Conservation (phyloP, 2,888 invertebrate species). For the Pristionchus arcanus region DNA sequence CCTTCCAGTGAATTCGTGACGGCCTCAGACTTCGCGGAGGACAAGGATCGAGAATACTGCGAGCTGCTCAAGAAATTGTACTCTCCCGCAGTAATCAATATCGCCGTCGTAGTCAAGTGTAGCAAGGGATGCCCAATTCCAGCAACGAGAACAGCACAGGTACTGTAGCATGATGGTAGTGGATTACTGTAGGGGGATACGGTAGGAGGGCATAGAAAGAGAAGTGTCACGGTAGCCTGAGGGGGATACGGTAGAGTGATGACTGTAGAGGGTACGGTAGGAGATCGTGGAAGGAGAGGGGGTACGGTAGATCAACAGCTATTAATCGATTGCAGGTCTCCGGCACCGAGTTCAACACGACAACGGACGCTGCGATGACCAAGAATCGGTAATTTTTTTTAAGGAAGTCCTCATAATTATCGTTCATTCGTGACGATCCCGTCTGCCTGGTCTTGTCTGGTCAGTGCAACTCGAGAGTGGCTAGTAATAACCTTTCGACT, state of each 20-base stretch:
- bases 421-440: background rate
- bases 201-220: too few relatives aligned
- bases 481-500: background rate
- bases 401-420: background rate
- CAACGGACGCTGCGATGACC: slow-evolving; percentile 71
- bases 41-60: slow-evolving; percentile 62
- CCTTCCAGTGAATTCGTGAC: slow-evolving; percentile 55
- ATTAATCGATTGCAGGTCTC: slow-evolving; percentile 56
- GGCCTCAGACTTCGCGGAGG: slow-evolving; percentile 59
- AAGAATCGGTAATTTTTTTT: slow-evolving; percentile 64
- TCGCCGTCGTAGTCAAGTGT: slow-evolving; percentile 65
- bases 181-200: background rate
- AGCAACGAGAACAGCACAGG: slow-evolving; percentile 46
- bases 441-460: background rate
- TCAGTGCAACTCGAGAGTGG: background rate
- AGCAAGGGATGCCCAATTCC: slow-evolving; percentile 27
- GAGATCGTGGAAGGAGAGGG: background rate
- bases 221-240: too few relatives aligned
- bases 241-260: background rate
- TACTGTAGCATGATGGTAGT: background rate
- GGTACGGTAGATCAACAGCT: background rate
- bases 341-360: slow-evolving; percentile 64
- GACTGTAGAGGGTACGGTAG: background rate
- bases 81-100: slow-evolving; percentile 59
- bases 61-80: slow-evolving; percentile 62